phyloP scores from a whole-genome alignment of 2,113 vertebrate species.

The Phaethornis superciliosus region DNA sequence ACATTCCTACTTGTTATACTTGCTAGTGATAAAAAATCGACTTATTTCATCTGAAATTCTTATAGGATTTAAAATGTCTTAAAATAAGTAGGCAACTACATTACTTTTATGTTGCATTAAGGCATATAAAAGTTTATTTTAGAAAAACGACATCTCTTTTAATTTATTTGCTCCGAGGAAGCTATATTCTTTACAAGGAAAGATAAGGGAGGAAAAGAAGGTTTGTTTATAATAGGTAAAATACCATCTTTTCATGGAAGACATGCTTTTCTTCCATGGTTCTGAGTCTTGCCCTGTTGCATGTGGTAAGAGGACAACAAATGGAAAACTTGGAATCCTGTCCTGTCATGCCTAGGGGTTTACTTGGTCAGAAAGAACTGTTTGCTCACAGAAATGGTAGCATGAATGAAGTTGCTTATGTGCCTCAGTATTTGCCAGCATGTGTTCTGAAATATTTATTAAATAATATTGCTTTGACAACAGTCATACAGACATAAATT shows the following conservation, averaged over 20 bases:
- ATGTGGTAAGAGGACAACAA: not conserved
- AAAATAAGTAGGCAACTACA: not conserved
- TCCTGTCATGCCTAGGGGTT: not conserved
- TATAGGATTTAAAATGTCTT: not conserved
- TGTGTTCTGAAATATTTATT: not conserved
- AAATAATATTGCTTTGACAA: not conserved
- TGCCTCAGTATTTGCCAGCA: not conserved
- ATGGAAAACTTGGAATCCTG: not conserved
- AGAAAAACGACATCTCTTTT: not conserved
- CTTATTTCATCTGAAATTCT: not conserved
- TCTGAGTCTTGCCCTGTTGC: not conserved
- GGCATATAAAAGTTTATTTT: not conserved
- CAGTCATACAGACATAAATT: too few species aligned
- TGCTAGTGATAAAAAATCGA: not conserved
- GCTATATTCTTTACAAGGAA: not conserved
- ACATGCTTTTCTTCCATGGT: not conserved
- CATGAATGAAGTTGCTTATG: not conserved
- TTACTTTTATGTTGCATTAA: not conserved
- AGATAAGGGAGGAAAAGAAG: not conserved
- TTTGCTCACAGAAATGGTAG: not conserved
- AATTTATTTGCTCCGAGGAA: not conserved
- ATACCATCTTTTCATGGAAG: not conserved
- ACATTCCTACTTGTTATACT: not conserved
- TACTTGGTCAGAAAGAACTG: not conserved
- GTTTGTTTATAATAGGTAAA: not conserved